These are phyloP conservation scores for Trachelipus rathkii DNA, from an alignment of 1,140 invertebrate genomes.

Conservation along the genomic window DNA sequence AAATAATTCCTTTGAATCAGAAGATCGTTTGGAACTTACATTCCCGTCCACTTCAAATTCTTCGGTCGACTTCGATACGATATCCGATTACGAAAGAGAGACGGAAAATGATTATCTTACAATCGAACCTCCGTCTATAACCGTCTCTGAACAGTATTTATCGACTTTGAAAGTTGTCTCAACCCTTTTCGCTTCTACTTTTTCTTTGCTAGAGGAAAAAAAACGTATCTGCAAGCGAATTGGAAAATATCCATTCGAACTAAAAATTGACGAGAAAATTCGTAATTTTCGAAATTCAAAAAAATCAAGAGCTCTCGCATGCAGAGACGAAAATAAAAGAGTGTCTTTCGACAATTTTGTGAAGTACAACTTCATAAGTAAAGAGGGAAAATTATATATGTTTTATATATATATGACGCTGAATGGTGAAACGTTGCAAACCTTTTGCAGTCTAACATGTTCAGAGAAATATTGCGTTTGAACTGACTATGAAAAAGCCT, in stretches of 20 bases:
- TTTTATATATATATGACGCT: conserved; percentile 17
- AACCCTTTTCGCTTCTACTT: conserved; percentile 42
- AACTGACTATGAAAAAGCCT: not conserved
- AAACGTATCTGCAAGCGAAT: not conserved
- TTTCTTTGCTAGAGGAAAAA: conserved; percentile 24
- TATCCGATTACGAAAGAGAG: not conserved
- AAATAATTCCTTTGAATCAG: not conserved
- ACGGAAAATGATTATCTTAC: not conserved
- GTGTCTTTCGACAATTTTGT: not conserved
- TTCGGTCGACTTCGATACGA: not conserved
- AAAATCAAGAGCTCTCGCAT: conserved; percentile 22
- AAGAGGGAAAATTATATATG: conserved; percentile 40
- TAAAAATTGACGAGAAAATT: not conserved
- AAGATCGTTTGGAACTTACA: not conserved
- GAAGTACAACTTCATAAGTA: conserved; percentile 21
- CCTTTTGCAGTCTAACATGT: conserved; percentile 31
- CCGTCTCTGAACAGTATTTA: conserved; percentile 28
- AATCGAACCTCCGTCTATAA: not conserved
- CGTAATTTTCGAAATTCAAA: not conserved
- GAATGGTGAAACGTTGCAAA: conserved; percentile 22
- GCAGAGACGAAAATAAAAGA: conserved; percentile 29
- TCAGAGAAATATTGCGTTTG: conserved; percentile 39
- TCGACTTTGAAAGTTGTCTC: conserved; percentile 45
- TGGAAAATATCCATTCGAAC: not conserved
- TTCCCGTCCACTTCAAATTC: not conserved